phyloP scores from a whole-genome alignment of 2,113 vertebrate species.

The Hyperoodon ampullatus region DNA sequence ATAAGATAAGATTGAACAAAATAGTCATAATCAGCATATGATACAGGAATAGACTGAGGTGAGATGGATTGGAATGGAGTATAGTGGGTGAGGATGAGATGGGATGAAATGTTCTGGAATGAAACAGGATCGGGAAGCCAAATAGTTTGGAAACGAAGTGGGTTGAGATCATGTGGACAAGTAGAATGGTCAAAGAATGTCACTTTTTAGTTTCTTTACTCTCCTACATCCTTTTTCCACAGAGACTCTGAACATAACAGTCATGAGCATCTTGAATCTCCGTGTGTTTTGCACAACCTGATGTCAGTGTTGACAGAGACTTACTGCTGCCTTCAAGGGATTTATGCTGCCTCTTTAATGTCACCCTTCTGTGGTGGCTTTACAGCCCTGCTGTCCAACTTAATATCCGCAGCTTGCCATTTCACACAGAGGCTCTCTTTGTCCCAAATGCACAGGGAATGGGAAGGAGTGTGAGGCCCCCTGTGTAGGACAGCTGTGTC shows the following conservation, averaged over 20 bases:
- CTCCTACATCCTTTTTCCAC: background rate
- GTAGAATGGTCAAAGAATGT: background rate
- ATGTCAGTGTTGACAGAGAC: conserved; percentile 48
- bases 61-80: background rate
- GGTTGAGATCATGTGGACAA: background rate
- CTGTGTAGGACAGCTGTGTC: background rate
- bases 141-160: conserved; percentile 5
- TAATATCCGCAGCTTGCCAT: conserved; percentile 6
- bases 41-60: background rate
- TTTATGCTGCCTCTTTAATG: conserved; percentile 34
- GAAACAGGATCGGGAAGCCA: background rate
- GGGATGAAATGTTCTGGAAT: background rate
- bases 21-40: background rate
- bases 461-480: background rate
- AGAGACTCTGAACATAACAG: background rate
- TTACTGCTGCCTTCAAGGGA: background rate
- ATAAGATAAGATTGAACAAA: background rate
- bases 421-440: conserved; percentile 21
- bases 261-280: conserved; percentile 38
- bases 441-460: background rate
- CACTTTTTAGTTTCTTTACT: conserved; percentile 16
- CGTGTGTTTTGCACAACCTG: conserved; percentile 7
- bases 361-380: conserved; percentile 51
- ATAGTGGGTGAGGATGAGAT: background rate
- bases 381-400: conserved; percentile 32